phyloP scores from a whole-genome alignment of 2,113 vertebrate species.

The Vireo altiloquus region DNA sequence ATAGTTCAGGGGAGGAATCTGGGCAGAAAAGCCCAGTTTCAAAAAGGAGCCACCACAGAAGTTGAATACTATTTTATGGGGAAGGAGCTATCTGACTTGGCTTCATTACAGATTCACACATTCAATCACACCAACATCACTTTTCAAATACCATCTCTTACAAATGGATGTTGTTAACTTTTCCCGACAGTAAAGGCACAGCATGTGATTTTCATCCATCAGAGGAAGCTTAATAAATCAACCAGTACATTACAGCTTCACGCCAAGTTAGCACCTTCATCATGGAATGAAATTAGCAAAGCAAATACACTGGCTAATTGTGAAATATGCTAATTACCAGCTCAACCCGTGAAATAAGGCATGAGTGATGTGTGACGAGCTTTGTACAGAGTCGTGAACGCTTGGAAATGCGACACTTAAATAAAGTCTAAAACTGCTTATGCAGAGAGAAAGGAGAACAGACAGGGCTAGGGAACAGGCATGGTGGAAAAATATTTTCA shows the following conservation, averaged over 20 bases:
- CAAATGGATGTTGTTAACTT: constrained; percentile 76
- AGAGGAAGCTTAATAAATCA: constrained; percentile 77
- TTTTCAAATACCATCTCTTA: constrained; percentile 77
- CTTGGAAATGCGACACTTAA: constrained; percentile 78
- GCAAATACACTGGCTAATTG: constrained; percentile 77
- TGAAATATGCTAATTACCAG: constrained; percentile 79
- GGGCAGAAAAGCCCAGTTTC: constrained; percentile 29
- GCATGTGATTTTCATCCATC: constrained; percentile 74
- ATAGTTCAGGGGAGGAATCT: background rate
- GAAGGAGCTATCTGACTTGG: constrained; percentile 70
- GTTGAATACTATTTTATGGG: constrained; percentile 65
- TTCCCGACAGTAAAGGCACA: constrained; percentile 70
- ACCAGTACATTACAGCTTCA: constrained; percentile 77
- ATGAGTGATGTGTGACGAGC: constrained; percentile 75
- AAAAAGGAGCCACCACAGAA: constrained; percentile 50
- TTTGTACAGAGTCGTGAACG: constrained; percentile 67
- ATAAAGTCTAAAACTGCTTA: constrained; percentile 75
- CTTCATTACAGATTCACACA: constrained; percentile 77
- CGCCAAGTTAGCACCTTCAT: constrained; percentile 79
- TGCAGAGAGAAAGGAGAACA: constrained; percentile 70
- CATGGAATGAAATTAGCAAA: constrained; percentile 80
- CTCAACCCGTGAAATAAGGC: constrained; percentile 76
- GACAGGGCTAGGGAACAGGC: constrained; percentile 58
- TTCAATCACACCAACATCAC: constrained; percentile 76
- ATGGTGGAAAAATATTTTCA: constrained; percentile 55